A percentile compares a stretch with the other conserved stretches of the same genome.
Conservation (phyloP, 1,140 invertebrate species). For the Nephila pilipes region DNA sequence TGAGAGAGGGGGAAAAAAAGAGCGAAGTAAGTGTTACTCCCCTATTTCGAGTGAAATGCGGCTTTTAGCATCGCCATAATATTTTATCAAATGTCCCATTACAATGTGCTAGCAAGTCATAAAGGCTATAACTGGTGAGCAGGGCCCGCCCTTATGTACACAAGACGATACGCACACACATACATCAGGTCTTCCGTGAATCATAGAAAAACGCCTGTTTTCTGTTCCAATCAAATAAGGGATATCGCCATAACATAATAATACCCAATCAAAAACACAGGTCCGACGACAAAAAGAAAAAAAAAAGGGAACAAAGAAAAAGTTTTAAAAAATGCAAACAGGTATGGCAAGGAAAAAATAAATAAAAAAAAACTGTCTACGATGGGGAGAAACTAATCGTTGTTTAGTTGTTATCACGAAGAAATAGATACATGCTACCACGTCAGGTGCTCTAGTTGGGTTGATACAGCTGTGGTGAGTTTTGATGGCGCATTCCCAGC, state of each 20-base stretch:
- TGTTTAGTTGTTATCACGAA: conserved; percentile 29
- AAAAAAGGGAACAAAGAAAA: background rate
- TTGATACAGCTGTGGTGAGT: conserved; percentile 34
- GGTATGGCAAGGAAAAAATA: background rate
- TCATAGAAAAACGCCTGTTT: background rate
- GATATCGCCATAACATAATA: background rate
- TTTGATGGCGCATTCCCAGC: conserved; percentile 55
- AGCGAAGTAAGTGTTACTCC: background rate
- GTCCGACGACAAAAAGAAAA: background rate
- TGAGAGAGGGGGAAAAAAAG: too few relatives aligned
- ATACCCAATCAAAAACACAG: conserved; percentile 10
- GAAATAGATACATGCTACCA: conserved; percentile 39
- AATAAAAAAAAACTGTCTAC: background rate
- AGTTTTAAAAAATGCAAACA: background rate
- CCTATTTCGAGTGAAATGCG: background rate
- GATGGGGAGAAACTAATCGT: conserved; percentile 20
- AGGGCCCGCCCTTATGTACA: conserved; percentile 20
- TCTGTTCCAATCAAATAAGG: conserved; percentile 15
- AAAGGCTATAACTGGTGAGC: conserved; percentile 10
- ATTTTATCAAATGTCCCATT: conserved; percentile 38
- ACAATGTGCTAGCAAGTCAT: conserved; percentile 20
- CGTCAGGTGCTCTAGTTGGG: conserved; percentile 19
- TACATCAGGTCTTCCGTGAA: background rate
- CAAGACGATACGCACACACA: background rate
- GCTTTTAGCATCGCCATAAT: conserved; percentile 30